A percentile compares a stretch with the other conserved stretches of the same genome.
Conservation (phyloP, 2,888 invertebrate genomes). For the Pammene aurita region DNA sequence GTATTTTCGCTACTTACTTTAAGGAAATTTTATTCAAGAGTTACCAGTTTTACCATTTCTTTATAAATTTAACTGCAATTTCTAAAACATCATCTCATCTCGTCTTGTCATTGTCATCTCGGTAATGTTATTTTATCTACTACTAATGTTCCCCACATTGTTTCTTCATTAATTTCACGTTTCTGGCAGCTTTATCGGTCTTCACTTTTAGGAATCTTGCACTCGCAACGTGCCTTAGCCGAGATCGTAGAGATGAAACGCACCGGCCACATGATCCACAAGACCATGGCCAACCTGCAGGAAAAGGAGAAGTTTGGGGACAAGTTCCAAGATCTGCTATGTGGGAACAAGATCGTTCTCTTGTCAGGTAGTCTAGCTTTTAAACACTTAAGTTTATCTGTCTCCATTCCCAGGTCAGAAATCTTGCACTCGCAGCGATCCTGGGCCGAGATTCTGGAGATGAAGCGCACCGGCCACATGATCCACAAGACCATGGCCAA, state of each 20-base stretch:
- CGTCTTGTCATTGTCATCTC: too few relatives aligned
- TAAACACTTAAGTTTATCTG: too few relatives aligned
- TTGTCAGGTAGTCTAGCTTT: too few relatives aligned
- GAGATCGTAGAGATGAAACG: conserved; percentile 80
- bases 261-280: conserved; percentile 75
- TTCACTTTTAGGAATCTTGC: conserved; percentile 55
- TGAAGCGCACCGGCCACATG: conserved; percentile 77
- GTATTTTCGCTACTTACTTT: too few relatives aligned
- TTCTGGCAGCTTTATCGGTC: too few relatives aligned
- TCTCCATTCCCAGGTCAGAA: conserved; percentile 33
- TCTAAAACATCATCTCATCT: neutral
- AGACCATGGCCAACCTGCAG: conserved; percentile 72
- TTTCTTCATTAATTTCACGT: too few relatives aligned
- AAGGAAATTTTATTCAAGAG: too few relatives aligned
- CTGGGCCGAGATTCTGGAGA: conserved; percentile 77
- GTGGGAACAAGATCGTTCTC: conserved; percentile 75
- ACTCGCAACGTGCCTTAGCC: conserved; percentile 76
- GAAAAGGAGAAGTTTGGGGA: conserved; percentile 62
- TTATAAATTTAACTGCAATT: too few relatives aligned
- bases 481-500: conserved; percentile 76
- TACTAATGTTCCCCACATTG: too few relatives aligned
- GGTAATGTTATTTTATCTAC: too few relatives aligned
- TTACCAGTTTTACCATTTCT: too few relatives aligned
- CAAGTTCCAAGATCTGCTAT: conserved; percentile 69
- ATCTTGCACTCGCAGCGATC: conserved; percentile 78